These are phyloP conservation scores for Solea solea DNA, from an alignment of 2,113 vertebrate genomes.

Conservation along the genomic window DNA sequence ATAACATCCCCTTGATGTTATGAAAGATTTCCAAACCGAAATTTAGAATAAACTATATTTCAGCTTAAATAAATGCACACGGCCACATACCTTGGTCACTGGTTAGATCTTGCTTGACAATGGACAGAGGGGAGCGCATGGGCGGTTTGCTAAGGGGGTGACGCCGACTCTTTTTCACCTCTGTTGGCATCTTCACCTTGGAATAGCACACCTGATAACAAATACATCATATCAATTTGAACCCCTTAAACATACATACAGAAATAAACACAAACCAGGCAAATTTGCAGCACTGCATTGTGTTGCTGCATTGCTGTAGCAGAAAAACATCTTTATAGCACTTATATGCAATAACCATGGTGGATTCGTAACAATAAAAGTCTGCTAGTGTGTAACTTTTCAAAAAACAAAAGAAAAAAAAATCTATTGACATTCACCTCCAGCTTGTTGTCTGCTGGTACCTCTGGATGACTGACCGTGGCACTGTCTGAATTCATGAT, in stretches of 20 bases:
- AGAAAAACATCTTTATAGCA: too few relatives aligned
- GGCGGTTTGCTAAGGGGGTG: slow-evolving; percentile 94
- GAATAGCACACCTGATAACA: slow-evolving; percentile 82
- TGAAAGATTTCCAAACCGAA: background rate
- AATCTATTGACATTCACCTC: slow-evolving; percentile 26
- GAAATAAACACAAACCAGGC: too few relatives aligned
- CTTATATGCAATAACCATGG: too few relatives aligned
- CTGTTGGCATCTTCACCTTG: slow-evolving; percentile 89
- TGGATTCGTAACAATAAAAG: too few relatives aligned
- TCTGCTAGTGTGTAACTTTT: too few relatives aligned
- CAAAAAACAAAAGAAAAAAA: too few relatives aligned
- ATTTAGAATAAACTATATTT: background rate
- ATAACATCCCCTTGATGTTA: background rate
- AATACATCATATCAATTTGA: background rate
- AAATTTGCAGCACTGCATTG: too few relatives aligned
- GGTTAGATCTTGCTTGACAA: slow-evolving; percentile 91
- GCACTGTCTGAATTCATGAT: background rate
- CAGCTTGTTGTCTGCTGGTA: background rate
- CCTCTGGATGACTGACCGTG: background rate
- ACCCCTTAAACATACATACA: too few relatives aligned
- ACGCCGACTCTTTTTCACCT: slow-evolving; percentile 94
- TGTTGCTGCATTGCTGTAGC: too few relatives aligned
- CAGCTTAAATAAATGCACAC: background rate
- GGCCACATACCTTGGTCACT: slow-evolving; percentile 88
- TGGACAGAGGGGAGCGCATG: slow-evolving; percentile 87